These are phyloP conservation scores for Nebria salina DNA, from an alignment of 2,888 invertebrate species.

Conservation along the genomic window DNA sequence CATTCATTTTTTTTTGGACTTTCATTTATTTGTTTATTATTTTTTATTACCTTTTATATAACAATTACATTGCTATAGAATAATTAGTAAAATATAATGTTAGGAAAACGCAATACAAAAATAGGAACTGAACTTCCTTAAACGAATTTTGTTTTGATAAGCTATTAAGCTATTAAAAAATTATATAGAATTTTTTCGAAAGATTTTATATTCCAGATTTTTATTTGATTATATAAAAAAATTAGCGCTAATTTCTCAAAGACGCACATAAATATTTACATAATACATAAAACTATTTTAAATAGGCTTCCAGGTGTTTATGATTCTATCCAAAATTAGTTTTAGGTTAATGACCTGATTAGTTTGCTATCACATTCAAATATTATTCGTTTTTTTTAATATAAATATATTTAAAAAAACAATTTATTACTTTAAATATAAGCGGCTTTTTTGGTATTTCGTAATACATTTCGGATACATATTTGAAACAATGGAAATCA, in stretches of 20 bases:
- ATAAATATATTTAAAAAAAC: no score
- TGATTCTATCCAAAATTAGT: not conserved
- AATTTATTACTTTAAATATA: no score
- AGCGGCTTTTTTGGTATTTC: no score
- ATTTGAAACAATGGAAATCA: no score
- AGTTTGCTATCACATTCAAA: not conserved
- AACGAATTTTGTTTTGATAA: no score
- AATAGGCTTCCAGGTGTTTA: not conserved
- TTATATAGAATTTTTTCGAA: no score
- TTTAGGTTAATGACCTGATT: not conserved
- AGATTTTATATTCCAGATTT: not conserved
- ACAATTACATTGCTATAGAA: not conserved
- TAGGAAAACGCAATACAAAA: no score
- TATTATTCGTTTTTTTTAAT: no score
- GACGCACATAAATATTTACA: not conserved
- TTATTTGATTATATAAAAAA: not conserved
- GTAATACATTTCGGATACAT: no score
- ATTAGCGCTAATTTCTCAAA: not conserved
- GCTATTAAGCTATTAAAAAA: no score
- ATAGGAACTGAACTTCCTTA: no score
- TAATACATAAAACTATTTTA: not conserved
- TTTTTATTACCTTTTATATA: not conserved
- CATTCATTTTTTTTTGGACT: conserved; percentile 2
- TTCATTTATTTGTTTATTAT: not conserved
- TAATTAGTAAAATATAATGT: not conserved